Percentiles rank a stretch among this genome's conserved stretches.
Evolutionary conservation across 2,888 invertebrate species (phyloP).

Genomic region (Lochmaea capreae): DNA sequence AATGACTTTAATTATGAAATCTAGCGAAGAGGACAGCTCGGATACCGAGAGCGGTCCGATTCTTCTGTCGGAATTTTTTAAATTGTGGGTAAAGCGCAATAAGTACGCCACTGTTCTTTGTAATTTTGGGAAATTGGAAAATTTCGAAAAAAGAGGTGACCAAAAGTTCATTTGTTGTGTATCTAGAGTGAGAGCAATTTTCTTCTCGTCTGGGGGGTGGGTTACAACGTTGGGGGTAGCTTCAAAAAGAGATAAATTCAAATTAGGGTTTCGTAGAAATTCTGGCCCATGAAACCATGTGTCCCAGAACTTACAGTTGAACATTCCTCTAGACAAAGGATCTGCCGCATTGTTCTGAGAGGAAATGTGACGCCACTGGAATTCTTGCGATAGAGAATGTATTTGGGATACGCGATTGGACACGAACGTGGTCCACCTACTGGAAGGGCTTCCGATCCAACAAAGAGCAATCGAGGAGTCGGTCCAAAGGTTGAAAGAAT

Average conservation of each 20-base stretch:
- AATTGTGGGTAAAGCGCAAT: background rate
- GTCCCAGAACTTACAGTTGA: too few relatives aligned
- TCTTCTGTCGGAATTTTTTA: background rate
- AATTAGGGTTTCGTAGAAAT: background rate
- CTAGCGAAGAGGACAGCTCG: background rate
- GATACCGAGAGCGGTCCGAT: background rate
- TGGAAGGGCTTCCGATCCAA: background rate
- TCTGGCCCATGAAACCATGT: background rate
- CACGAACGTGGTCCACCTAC: background rate
- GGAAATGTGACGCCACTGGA: conserved; percentile 5
- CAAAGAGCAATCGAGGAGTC: background rate
- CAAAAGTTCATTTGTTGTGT: background rate
- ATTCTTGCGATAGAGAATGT: background rate
- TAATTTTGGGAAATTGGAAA: background rate
- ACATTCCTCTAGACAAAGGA: background rate
- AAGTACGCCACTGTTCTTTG: background rate
- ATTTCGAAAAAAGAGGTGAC: background rate
- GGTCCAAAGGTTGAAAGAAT: background rate
- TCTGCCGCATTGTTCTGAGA: conserved; percentile 1
- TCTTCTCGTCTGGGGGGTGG: background rate
- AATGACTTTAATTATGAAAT: background rate
- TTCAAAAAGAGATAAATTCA: too few relatives aligned
- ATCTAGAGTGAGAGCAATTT: background rate
- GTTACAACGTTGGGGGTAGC: background rate
- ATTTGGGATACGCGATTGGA: conserved; percentile 3